These are phyloP conservation scores for Meloidogyne floridensis DNA, from an alignment of 1,140 invertebrate species.

Conservation along the genomic window DNA sequence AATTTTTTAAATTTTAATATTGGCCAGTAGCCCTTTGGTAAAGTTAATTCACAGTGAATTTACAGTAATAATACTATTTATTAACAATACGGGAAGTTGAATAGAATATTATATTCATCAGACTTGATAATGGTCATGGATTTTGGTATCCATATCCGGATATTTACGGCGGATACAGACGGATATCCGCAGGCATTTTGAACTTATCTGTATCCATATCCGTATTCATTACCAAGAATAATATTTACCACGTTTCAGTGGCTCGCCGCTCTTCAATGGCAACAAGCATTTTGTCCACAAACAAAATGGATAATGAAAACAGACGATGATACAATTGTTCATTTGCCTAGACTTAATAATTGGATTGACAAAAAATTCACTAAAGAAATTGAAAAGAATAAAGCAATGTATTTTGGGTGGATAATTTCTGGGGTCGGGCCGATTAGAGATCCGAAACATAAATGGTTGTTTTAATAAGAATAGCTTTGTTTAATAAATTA, in stretches of 20 bases:
- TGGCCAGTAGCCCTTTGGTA: no score
- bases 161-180: no score
- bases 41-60: no score
- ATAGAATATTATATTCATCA: no score
- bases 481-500: background rate
- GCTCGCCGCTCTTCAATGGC: slow-evolving; percentile 27
- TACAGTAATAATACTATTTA: no score
- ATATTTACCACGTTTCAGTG: slow-evolving; percentile 15
- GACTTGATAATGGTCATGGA: no score
- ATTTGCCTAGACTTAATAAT: slow-evolving; percentile 22
- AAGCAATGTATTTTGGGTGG: slow-evolving; percentile 28
- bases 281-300: slow-evolving; percentile 21
- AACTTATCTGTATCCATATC: no score
- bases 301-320: slow-evolving; percentile 28
- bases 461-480: slow-evolving; percentile 13
- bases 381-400: slow-evolving; percentile 8
- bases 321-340: slow-evolving; percentile 29
- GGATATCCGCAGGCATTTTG: no score
- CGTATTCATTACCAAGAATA: background rate
- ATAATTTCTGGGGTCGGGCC: slow-evolving; percentile 20
- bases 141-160: no score
- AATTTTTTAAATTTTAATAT: no score
- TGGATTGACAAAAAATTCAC: slow-evolving; percentile 32
- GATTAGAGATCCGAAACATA: slow-evolving; percentile 17
- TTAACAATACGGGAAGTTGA: no score